Evolutionary conservation across 1,140 invertebrate species (phyloP), one percentile per base, ranked within the genome.

Genomic region (Pseudoatta argentina): DNA sequence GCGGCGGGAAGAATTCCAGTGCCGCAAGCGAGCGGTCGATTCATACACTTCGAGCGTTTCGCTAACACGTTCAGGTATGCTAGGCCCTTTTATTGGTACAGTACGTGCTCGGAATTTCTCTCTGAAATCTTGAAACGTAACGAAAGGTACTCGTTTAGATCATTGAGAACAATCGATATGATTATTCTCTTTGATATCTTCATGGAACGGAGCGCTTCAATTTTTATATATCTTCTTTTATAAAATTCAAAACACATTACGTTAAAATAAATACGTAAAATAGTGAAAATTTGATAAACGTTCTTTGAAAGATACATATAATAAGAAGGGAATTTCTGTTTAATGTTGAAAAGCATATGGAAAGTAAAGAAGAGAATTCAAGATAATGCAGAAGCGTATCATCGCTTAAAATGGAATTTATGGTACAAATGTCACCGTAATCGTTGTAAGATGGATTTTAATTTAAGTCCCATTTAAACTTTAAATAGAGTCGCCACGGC

Each of bases 11-110:
- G 67, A 82, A 82, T 82, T 82, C 67, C 67, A 82, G 3, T 59
- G 67, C 79, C 34, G 67, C 67, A 14, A 82, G 79, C 53, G 53
- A 82, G 39, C 24, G 53, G 66, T 59, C 67, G 67, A 82, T 73
- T 82, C 79, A 72, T 82, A 82, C 39, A 82, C 39, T 69, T 72
- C 34, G 79, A 82, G 79, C 79, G 79, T 59, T 72, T 82, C 79
- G 79, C 79, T 59, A 82, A 82, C 67, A 82, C 79, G 69, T 82
- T 82, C 79, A 73, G 79, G 67, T 73, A 82, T 82, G 78, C 78
- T 24, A 57, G 79, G 67, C 79, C 39, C 67, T 82, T 73, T 82
- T 82, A 82, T 82, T 82, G 69, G 79, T 73, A 73, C 67, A 73
- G 79, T 55, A 24, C 79, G 67, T 73, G 67, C 53, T 30, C 24